These are phyloP conservation scores for Drosophila pectinifera DNA, from an alignment of 1,140 invertebrate genomes.

Conservation along the genomic window DNA sequence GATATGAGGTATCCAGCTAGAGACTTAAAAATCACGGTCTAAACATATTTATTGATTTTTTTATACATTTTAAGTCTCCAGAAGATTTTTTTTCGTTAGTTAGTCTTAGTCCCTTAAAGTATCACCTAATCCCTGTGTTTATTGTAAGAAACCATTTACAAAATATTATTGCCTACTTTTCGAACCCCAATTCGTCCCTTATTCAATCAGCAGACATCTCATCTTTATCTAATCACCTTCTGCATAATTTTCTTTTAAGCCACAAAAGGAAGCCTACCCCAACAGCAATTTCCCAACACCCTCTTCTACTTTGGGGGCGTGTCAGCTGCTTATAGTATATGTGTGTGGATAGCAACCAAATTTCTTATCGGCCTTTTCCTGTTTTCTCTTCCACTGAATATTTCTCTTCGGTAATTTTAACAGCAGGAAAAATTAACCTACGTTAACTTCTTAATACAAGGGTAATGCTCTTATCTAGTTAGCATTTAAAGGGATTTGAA, in stretches of 20 bases:
- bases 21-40: neutral
- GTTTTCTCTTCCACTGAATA: neutral
- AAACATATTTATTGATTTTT: neutral
- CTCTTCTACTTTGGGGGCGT: slow-evolving; percentile 23
- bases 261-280: slow-evolving; percentile 85
- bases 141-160: no score
- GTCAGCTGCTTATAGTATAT: slow-evolving; percentile 10
- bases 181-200: no score
- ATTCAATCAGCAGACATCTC: slow-evolving; percentile 8
- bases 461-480: no score
- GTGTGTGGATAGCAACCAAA: slow-evolving; percentile 40
- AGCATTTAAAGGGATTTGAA: no score
- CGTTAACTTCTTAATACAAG: no score
- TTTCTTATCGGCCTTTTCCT: slow-evolving; percentile 10
- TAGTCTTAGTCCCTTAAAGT: neutral
- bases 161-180: neutral
- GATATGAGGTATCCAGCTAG: no score
- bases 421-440: no score
- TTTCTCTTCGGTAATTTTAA: no score
- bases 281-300: slow-evolving; percentile 54
- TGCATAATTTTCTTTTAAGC: slow-evolving; percentile 52
- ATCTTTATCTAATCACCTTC: slow-evolving; percentile 71
- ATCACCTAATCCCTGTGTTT: neutral
- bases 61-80: neutral
- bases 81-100: neutral